These are phyloP conservation scores for Taurulus bubalis DNA, from an alignment of 2,113 vertebrate species.

Conservation along the genomic window DNA sequence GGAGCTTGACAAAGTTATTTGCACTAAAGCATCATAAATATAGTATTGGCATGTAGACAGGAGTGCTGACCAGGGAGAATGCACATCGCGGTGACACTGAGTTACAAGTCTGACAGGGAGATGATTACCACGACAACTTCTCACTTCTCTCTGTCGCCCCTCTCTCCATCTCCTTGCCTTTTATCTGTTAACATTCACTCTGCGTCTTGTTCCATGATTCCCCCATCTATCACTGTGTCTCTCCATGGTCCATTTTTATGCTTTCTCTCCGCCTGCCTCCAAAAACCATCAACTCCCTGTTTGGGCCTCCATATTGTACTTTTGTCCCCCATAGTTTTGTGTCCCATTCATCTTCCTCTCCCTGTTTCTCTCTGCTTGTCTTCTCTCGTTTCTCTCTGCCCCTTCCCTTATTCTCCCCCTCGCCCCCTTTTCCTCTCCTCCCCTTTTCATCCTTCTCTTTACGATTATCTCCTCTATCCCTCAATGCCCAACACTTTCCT, in stretches of 20 bases:
- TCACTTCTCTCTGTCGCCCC: not conserved
- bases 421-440: slow-evolving; percentile 56
- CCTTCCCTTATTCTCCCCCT: slow-evolving; percentile 14
- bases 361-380: slow-evolving; percentile 43
- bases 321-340: not conserved
- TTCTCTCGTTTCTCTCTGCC: slow-evolving; percentile 78
- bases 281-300: slow-evolving; percentile 7
- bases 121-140: slow-evolving; percentile 37
- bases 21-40: slow-evolving; percentile 64
- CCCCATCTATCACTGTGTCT: slow-evolving; percentile 19
- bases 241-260: not conserved
- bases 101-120: slow-evolving; percentile 51
- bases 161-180: slow-evolving; percentile 12
- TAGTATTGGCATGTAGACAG: slow-evolving; percentile 67
- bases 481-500: slow-evolving; percentile 21
- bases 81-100: slow-evolving; percentile 63
- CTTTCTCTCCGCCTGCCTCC: not conserved
- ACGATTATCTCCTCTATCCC: slow-evolving; percentile 16
- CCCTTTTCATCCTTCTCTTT: slow-evolving; percentile 4
- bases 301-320: not conserved
- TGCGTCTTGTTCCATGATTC: slow-evolving; percentile 6
- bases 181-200: slow-evolving; percentile 40
- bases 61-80: slow-evolving; percentile 61
- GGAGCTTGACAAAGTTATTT: slow-evolving; percentile 46
- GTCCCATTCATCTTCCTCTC: slow-evolving; percentile 33